Base-by-base conservation (phyloP, 2,113 vertebrate genomes). In the Ascaphus truei region DNA sequence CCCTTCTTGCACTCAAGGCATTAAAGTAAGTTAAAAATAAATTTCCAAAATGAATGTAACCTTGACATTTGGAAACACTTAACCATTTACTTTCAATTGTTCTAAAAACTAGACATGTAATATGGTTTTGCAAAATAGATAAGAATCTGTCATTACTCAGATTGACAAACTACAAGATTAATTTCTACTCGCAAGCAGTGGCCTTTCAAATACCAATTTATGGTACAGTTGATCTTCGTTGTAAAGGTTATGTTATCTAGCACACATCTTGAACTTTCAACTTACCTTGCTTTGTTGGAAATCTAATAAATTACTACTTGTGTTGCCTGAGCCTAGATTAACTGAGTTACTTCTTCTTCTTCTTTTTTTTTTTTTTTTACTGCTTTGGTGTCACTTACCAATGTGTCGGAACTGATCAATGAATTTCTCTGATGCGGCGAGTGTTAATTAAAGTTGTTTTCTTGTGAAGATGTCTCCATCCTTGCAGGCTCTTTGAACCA, bases 151-250 rank as follows among this genome's bases (percentile, higher is more conserved):
- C 37, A 67, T 67, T 57, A 67, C 31, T 67, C 64, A 31, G 52
- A 30, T 39, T 41, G 51, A 37, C 62, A 52, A 65, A 53, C 62
- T 65, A 53, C 33, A 18, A 20, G 33, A 65, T 53, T 39, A 31
- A 53, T 39, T 53, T 65, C 29, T 50, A 55, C 64, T 67, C 51
- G 16, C 57, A 67, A 57, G 51, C 51, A 41, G n/a, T 67, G 64
- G 50, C 64, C 64, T 67, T 67, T 55, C 50, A 56, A 45, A 67
- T 56, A 34, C 51, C 64, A 45, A 29, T 67, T 67, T 67, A 67
- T 67, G 52, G n/a, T 34, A 7, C 34, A 41, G 36, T 33, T 67
- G 50, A 51, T 56, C 64, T 65, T 65, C 45, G 52, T 67, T n/a
- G 37, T 36, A 67, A 67, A 67, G 64, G 64, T 67, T 67, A 67